Evolutionary conservation across 2,888 invertebrate species (phyloP).

Genomic region (Clivina fossor): DNA sequence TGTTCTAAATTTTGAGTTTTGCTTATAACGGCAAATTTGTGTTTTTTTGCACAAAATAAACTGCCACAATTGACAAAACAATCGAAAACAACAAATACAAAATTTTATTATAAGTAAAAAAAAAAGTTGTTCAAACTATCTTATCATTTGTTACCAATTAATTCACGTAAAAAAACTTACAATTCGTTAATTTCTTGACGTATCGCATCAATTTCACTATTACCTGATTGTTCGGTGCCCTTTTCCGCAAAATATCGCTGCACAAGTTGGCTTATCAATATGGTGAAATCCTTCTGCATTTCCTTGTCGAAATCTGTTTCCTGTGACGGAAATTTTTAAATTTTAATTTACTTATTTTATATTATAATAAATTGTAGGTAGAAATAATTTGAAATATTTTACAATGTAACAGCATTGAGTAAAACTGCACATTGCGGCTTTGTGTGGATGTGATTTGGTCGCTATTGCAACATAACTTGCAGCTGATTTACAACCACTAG

Average conservation of each 20-base stretch:
- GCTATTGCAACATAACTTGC: conserved; percentile 56
- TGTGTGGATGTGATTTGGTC: conserved; percentile 48
- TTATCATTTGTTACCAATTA: too few relatives aligned
- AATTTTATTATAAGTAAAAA: too few relatives aligned
- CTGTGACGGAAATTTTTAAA: too few relatives aligned
- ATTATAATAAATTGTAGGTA: conserved; percentile 65
- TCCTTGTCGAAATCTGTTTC: conserved; percentile 53
- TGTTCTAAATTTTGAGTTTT: too few relatives aligned
- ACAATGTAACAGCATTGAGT: conserved; percentile 53
- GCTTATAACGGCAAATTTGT: too few relatives aligned
- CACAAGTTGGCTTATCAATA: conserved; percentile 61
- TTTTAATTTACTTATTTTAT: too few relatives aligned
- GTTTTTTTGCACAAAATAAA: too few relatives aligned
- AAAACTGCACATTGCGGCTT: conserved; percentile 54
- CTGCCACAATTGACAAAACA: too few relatives aligned
- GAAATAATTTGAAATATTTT: conserved; percentile 68
- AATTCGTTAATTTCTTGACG: conserved; percentile 55
- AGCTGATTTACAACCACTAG: conserved; percentile 54
- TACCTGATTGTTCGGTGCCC: conserved; percentile 48
- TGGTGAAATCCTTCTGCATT: conserved; percentile 55
- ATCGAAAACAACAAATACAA: too few relatives aligned
- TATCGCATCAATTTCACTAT: conserved; percentile 54
- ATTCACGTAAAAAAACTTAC: too few relatives aligned
- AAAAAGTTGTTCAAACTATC: too few relatives aligned
- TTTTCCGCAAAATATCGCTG: conserved; percentile 64